Evolutionary conservation across 2,113 vertebrate species (phyloP).

Genomic region (Zingel zingel): DNA sequence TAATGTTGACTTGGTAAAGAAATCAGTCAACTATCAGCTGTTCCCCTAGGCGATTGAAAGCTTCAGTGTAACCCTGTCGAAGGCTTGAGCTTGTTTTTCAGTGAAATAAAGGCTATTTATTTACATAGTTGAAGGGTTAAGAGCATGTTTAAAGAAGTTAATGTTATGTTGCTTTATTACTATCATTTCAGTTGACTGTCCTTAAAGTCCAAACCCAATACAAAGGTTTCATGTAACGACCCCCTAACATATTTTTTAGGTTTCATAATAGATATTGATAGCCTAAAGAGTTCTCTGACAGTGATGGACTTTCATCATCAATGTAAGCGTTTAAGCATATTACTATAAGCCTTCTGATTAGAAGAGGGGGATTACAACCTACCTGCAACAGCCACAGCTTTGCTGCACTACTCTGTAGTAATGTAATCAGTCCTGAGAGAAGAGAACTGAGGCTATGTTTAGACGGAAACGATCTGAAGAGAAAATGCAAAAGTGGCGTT

Average conservation of each 20-base stretch:
- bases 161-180: not conserved
- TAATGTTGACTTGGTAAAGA: conserved; percentile 20
- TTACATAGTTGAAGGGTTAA: not conserved
- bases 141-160: not conserved
- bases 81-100: conserved; percentile 1
- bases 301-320: conserved; percentile 17
- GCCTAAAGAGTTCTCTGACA: conserved; percentile 19
- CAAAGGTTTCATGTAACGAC: not conserved
- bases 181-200: not conserved
- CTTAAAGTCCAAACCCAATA: not conserved
- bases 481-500: no score
- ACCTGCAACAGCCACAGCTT: conserved; percentile 18
- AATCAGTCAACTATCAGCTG: not conserved
- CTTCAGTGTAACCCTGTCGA: not conserved
- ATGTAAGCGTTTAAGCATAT: conserved; percentile 24
- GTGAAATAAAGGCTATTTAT: not conserved
- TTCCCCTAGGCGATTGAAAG: not conserved
- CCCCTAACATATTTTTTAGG: not conserved
- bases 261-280: conserved; percentile 13
- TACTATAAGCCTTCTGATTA: conserved; percentile 33
- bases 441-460: not conserved
- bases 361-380: conserved; percentile 37
- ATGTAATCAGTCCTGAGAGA: conserved; percentile 50
- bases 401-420: conserved; percentile 29
- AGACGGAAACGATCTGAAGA: no score